phyloP scores from a whole-genome alignment of 2,797 vertebrate species.

The Poecilia wingei region DNA sequence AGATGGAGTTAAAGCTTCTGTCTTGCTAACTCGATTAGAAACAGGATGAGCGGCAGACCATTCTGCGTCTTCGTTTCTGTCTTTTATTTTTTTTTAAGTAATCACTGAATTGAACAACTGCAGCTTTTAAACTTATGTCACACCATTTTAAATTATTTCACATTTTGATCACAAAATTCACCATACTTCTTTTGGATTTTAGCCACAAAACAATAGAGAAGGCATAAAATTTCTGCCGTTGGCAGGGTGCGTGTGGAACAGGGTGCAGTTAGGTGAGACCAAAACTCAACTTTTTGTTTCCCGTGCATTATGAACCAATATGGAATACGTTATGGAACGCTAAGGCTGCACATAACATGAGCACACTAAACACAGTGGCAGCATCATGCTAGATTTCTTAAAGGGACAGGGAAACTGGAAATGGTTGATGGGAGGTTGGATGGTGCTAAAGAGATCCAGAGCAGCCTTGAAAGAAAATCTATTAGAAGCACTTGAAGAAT shows the following conservation, averaged over 20 bases:
- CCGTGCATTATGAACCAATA: not conserved
- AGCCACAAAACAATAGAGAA: not conserved
- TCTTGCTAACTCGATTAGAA: conserved; percentile 54
- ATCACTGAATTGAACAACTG: conserved; percentile 52
- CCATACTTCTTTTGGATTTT: not conserved
- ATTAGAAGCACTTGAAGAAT: not conserved
- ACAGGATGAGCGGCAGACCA: conserved; percentile 36
- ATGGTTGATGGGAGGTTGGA: not conserved
- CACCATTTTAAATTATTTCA: not conserved
- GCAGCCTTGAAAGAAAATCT: not conserved
- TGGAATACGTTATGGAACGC: not conserved
- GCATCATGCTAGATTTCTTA: not conserved
- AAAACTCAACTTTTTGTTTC: not conserved
- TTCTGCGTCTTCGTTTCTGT: conserved; percentile 31
- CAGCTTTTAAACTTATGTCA: not conserved
- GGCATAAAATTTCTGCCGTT: not conserved
- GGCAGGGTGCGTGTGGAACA: not conserved
- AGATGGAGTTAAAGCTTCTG: conserved; percentile 51
- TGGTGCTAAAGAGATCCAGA: not conserved
- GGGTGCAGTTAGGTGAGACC: not conserved
- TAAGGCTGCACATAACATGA: not conserved
- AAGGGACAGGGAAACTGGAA: not conserved
- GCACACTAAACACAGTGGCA: not conserved
- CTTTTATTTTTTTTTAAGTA: conserved; percentile 50
- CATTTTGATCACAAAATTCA: not conserved